A percentile compares a stretch with the other conserved stretches of the same genome.
Conservation (phyloP, 2,797 vertebrate species). For the Ficedula albicollis region DNA sequence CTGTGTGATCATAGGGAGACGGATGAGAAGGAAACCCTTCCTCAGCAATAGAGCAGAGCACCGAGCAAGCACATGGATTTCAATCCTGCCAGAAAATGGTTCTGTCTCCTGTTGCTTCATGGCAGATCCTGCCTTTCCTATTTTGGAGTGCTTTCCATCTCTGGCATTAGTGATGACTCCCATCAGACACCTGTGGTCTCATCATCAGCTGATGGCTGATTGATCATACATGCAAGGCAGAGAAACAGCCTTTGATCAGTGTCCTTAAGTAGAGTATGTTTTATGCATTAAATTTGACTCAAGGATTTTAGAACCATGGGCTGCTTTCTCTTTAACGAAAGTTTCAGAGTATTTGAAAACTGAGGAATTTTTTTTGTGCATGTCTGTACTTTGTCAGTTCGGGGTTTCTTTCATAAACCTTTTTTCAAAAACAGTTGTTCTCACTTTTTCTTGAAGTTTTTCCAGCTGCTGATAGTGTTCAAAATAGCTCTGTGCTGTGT, state of each 20-base stretch:
- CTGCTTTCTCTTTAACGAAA: background rate
- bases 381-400: background rate
- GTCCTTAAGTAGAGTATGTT: background rate
- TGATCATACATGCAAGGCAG: background rate
- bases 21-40: background rate
- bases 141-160: background rate
- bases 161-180: background rate
- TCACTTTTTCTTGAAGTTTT: background rate
- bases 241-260: background rate
- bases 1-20: background rate
- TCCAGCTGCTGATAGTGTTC: background rate
- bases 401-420: accelerated
- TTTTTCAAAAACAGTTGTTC: background rate
- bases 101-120: background rate
- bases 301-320: background rate
- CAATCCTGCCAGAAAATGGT: background rate
- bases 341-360: background rate
- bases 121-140: background rate
- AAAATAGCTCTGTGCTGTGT: background rate
- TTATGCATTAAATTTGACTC: background rate
- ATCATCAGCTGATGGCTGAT: background rate
- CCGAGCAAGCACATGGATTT: background rate
- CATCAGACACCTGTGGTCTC: constrained; percentile 3
- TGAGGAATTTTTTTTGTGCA: background rate
- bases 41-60: background rate